Base-by-base conservation (phyloP, 2,113 vertebrate genomes). In the Aplodontia rufa region DNA sequence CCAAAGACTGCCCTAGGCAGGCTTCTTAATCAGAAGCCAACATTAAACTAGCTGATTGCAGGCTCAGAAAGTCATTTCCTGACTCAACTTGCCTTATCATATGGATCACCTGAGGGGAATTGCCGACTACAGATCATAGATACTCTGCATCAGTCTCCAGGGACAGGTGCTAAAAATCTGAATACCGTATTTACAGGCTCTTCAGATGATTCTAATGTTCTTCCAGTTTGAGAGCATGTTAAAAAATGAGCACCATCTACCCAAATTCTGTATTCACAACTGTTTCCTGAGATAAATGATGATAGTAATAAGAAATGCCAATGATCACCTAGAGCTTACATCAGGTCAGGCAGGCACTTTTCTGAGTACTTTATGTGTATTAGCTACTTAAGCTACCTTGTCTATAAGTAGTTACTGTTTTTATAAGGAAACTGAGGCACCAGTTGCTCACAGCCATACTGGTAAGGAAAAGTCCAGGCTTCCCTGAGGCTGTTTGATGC, bases 21-120 rank as follows among this genome's bases (percentile, higher is more conserved):
- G 49, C 47, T 96, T 82, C 91, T 97, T 97, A 96, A 96, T 97
- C 95, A 94, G 85, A 95, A 96, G 69, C 58, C 89, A 62, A 75
- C 94, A 96, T 72, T 86, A 94, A 96, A 93, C 91, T 81, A 83
- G 74, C 71, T 91, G 93, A 97, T 94, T 95, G 49, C 62, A 88
- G 78, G 87, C 79, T 94, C 89, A 91, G 95, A 83, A 91, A 94
- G 49, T 45, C 47, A 69, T 92, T 90, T 96, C 62, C 93, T 94
- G 82, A 66, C 82, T 96, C 94, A 94, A 72, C 47, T 90, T 75
- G 49, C 66, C 66, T 83, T 90, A 74, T 95, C 92, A 71, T 40
- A 94, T 86, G 66, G 51, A 94, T 97, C 96, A 97, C 86, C 74
- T 30, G 79, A 95, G 91, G 90, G 82, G 55, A 87, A 68, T 80